Conservation (phyloP, 2,888 invertebrate genomes). For the Orgyia antiqua region DNA sequence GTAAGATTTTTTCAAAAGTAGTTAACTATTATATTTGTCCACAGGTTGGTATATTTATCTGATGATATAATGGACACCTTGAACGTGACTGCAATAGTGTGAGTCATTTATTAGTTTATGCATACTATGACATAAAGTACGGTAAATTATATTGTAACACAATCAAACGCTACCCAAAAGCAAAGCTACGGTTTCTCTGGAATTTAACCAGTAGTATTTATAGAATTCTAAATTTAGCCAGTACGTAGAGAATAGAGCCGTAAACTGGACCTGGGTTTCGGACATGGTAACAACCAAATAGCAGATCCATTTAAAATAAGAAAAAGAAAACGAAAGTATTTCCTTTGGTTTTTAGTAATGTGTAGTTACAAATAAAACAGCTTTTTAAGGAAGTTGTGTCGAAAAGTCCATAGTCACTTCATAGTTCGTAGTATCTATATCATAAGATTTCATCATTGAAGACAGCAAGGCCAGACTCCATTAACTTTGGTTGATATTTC, state of each 20-base stretch:
- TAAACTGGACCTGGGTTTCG: conserved; percentile 42
- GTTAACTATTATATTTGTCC: conserved; percentile 26
- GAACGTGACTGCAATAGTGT: conserved; percentile 35
- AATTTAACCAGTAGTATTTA: conserved; percentile 52
- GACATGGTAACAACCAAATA: too few relatives aligned
- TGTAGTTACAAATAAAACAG: too few relatives aligned
- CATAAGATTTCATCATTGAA: conserved; percentile 1
- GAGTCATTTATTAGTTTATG: conserved; percentile 17
- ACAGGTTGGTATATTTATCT: conserved; percentile 28
- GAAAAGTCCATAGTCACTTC: too few relatives aligned
- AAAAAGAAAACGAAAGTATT: too few relatives aligned
- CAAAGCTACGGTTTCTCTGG: conserved; percentile 36
- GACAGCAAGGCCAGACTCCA: conserved; percentile 1
- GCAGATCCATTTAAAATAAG: too few relatives aligned
- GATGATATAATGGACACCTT: conserved; percentile 33
- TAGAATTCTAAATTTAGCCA: conserved; percentile 57
- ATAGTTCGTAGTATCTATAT: too few relatives aligned
- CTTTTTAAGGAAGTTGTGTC: too few relatives aligned
- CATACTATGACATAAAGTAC: conserved; percentile 1
- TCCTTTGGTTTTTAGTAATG: too few relatives aligned
- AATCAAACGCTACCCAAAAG: conserved; percentile 13
- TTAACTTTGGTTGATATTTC: conserved; percentile 5
- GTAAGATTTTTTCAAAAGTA: too few relatives aligned
- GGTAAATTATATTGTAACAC: conserved; percentile 8
- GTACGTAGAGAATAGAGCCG: conserved; percentile 35